Conservation (phyloP, 2,797 vertebrate species). For the Geotrypetes seraphini region DNA sequence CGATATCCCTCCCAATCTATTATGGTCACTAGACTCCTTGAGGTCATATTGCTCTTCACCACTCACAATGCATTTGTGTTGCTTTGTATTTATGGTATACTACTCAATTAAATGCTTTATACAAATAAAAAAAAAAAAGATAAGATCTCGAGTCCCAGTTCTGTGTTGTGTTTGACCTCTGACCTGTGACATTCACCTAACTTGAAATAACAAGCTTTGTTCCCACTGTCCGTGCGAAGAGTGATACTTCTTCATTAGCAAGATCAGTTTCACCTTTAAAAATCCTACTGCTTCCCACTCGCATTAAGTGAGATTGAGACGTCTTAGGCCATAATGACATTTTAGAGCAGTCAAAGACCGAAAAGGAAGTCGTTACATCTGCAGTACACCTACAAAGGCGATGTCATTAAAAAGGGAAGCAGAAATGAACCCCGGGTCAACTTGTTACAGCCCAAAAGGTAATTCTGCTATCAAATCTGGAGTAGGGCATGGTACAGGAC, state of each 20-base stretch:
- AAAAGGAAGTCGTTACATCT: slow-evolving; percentile 63
- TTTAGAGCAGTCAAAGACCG: slow-evolving; percentile 46
- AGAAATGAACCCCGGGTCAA: slow-evolving; percentile 89
- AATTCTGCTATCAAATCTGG: slow-evolving; percentile 68
- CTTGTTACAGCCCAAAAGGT: slow-evolving; percentile 76
- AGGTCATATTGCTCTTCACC: no score
- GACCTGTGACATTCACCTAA: slow-evolving; percentile 53
- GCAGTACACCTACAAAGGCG: slow-evolving; percentile 69
- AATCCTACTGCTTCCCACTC: slow-evolving; percentile 44
- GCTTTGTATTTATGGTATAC: slow-evolving; percentile 25
- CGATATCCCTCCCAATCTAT: slow-evolving; percentile 12
- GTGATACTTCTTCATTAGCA: slow-evolving; percentile 58
- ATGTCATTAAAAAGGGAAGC: slow-evolving; percentile 75
- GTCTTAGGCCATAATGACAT: slow-evolving; percentile 60
- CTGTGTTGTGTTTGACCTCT: slow-evolving; percentile 41
- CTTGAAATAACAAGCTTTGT: slow-evolving; percentile 43
- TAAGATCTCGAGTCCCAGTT: slow-evolving; percentile 44
- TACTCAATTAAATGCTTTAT: slow-evolving; percentile 14
- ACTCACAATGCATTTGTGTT: neutral
- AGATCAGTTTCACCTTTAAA: slow-evolving; percentile 58
- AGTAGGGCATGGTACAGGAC: slow-evolving; percentile 61
- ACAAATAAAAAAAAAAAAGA: slow-evolving; percentile 50
- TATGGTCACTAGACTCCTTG: neutral
- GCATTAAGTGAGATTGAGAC: slow-evolving; percentile 56
- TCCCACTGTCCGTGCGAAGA: slow-evolving; percentile 43